Percentiles rank a stretch among this genome's conserved stretches.
Evolutionary conservation across 2,113 vertebrate species (phyloP).

Genomic region (Proteles cristata): DNA sequence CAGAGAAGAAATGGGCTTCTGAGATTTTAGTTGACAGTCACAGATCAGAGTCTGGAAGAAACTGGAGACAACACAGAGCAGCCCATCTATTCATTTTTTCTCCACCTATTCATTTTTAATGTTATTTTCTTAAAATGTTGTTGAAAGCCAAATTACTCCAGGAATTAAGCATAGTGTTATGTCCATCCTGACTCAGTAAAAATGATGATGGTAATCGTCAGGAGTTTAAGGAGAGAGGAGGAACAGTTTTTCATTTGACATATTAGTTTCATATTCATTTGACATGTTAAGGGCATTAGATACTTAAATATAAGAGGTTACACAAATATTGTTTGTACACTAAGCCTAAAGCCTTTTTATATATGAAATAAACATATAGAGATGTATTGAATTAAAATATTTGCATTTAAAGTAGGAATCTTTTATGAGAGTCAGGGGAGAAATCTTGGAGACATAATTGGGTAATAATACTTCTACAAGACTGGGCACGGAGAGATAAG

Average conservation of each 20-base stretch:
- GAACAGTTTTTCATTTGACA: background rate
- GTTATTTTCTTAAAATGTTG: background rate
- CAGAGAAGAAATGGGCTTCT: no score
- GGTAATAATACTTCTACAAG: background rate
- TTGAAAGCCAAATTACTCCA: background rate
- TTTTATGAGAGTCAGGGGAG: constrained; percentile 57
- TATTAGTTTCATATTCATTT: background rate
- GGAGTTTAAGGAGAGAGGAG: background rate
- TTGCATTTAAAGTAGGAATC: constrained; percentile 56
- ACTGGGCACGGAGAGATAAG: background rate
- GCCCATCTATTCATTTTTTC: background rate
- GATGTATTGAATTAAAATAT: constrained; percentile 34
- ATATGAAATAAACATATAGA: constrained; percentile 53
- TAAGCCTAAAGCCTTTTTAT: constrained; percentile 4
- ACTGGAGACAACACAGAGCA: background rate
- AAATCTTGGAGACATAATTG: constrained; percentile 45
- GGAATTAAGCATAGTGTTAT: background rate
- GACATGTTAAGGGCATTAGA: background rate
- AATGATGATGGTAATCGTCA: background rate
- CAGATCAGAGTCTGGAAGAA: background rate
- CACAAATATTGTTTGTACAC: background rate
- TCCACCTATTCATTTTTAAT: background rate
- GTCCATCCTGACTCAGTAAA: background rate
- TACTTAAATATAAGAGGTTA: background rate
- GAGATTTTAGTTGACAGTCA: no score